Conservation (phyloP, 2,113 vertebrate genomes). For the Osmerus eperlanus region DNA sequence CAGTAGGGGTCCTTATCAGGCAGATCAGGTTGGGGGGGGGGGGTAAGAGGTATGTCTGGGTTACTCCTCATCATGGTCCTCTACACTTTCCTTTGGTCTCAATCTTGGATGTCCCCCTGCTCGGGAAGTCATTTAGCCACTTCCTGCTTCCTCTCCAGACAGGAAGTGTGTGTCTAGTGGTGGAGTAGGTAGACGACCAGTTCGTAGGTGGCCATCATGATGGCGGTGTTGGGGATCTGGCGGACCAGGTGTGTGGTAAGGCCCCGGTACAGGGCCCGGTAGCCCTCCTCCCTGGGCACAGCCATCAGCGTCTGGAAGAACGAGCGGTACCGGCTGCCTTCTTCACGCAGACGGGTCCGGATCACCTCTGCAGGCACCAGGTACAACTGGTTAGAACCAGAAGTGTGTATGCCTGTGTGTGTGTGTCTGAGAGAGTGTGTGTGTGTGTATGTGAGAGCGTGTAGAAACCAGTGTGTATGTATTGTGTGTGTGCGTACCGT, state of each 20-base stretch:
- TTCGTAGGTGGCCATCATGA: slow-evolving; percentile 99
- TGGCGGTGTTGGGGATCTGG: slow-evolving; percentile 98
- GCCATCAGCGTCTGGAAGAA: slow-evolving; percentile 92
- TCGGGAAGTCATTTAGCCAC: neutral
- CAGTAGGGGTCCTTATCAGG: no score
- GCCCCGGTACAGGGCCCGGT: slow-evolving; percentile 90
- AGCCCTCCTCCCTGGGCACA: slow-evolving; percentile 91
- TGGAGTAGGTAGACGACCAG: slow-evolving; percentile 93
- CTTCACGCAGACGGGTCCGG: slow-evolving; percentile 96
- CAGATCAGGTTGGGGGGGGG: neutral
- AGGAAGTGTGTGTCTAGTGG: slow-evolving; percentile 70
- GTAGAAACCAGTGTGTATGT: neutral
- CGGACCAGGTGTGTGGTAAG: slow-evolving; percentile 93
- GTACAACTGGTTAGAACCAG: no score
- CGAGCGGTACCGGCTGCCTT: slow-evolving; percentile 94
- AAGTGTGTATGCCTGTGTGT: no score
- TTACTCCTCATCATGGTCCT: slow-evolving; percentile 35
- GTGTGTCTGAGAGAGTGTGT: no score
- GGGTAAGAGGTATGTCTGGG: neutral
- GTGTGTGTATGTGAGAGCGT: no score
- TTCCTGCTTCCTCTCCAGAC: slow-evolving; percentile 20
- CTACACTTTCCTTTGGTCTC: slow-evolving; percentile 73
- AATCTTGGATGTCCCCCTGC: slow-evolving; percentile 41
- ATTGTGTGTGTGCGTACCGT: slow-evolving; percentile 73
- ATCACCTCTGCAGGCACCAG: slow-evolving; percentile 83